Evolutionary conservation across 2,113 vertebrate species (phyloP).

Genomic region (Heterotilapia buettikoferi): DNA sequence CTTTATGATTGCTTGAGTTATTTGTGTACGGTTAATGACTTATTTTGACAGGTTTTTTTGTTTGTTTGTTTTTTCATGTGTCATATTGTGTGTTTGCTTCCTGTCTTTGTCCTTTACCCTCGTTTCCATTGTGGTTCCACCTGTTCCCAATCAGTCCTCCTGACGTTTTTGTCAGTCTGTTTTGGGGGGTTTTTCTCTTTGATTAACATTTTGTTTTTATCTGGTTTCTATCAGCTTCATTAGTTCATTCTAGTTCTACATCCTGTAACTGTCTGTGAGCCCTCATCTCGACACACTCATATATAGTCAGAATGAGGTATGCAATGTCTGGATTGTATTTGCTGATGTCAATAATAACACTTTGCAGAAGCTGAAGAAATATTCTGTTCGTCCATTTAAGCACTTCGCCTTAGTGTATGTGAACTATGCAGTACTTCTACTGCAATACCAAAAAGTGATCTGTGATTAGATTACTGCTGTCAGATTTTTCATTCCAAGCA

Average conservation of each 20-base stretch:
- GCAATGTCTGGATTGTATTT: background rate
- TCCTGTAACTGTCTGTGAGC: background rate
- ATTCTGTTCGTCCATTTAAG: background rate
- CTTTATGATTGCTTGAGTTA: background rate
- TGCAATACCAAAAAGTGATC: background rate
- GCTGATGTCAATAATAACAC: background rate
- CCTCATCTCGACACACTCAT: background rate
- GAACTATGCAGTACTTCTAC: background rate
- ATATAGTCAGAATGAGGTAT: background rate
- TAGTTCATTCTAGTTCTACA: background rate
- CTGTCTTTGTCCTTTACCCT: background rate
- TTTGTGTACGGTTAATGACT: background rate
- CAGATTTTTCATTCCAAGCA: background rate
- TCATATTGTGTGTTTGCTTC: background rate
- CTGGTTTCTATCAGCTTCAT: background rate
- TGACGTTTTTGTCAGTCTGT: too few relatives aligned
- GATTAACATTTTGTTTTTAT: background rate
- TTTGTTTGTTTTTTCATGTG: background rate
- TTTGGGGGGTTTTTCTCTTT: background rate
- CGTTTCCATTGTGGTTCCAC: background rate
- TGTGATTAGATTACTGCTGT: background rate
- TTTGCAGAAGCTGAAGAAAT: background rate
- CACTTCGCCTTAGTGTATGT: fast-evolving
- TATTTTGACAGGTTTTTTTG: background rate
- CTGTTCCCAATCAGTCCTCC: background rate